Conservation (phyloP, 1,140 invertebrate genomes). For the Acyrthosiphon pisum region DNA sequence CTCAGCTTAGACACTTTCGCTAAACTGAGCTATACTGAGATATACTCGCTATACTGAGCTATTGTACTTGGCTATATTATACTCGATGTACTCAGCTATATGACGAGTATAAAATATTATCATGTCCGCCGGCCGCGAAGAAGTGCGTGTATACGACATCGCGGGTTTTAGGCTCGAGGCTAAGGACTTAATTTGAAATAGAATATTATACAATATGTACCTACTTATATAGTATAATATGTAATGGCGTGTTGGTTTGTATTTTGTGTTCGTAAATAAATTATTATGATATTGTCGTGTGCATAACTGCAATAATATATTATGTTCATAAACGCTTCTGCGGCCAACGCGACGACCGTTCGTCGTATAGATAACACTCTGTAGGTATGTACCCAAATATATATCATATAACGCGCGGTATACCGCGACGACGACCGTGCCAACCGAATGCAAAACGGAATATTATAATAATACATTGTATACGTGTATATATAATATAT, state of each 20-base stretch:
- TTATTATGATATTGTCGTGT: not conserved
- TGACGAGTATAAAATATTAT: not conserved
- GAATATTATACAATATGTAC: not conserved
- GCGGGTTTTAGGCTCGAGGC: not conserved
- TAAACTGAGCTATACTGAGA: too few species aligned
- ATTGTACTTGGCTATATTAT: too few species aligned
- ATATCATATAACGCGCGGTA: not conserved
- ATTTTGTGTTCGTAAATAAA: not conserved
- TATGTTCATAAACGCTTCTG: not conserved
- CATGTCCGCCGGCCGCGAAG: not conserved
- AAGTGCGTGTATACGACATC: not conserved
- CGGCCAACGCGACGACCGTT: not conserved
- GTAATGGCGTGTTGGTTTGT: not conserved
- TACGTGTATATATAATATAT: too few species aligned
- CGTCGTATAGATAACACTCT: not conserved
- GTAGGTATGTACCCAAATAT: not conserved
- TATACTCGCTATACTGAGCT: too few species aligned
- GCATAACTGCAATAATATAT: not conserved
- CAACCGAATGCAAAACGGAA: constrained; percentile 11
- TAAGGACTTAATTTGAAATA: not conserved
- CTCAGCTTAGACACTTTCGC: too few species aligned
- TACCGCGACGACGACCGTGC: not conserved
- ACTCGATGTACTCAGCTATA: too few species aligned
- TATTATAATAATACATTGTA: not conserved
- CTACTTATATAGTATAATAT: too few species aligned